Evolutionary conservation across 2,797 vertebrate species (phyloP).

Genomic region (Xyrichtys novacula): DNA sequence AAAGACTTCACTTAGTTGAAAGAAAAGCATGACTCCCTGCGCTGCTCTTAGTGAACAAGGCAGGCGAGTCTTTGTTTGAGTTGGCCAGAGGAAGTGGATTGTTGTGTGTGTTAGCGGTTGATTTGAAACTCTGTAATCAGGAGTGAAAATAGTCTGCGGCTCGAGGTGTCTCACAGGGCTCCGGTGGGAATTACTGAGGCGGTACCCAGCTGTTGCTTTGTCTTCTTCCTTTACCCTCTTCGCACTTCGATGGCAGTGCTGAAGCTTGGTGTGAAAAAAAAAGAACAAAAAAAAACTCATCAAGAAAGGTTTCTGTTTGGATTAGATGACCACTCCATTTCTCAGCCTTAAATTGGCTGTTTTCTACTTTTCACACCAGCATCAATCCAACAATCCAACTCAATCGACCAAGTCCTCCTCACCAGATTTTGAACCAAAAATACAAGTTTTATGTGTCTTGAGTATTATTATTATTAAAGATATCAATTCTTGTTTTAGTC

Average conservation of each 20-base stretch:
- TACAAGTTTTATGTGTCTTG: constrained; percentile 6
- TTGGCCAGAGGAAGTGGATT: constrained; percentile 76
- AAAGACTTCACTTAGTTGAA: constrained; percentile 59
- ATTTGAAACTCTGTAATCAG: constrained; percentile 85
- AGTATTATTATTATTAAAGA: constrained; percentile 20
- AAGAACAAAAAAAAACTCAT: constrained; percentile 63
- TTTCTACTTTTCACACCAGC: constrained; percentile 79
- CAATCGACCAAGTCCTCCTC: constrained; percentile 53
- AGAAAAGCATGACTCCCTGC: not conserved
- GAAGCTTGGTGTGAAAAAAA: constrained; percentile 69
- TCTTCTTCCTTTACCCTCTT: constrained; percentile 84
- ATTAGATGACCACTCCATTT: constrained; percentile 84
- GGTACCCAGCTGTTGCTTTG: constrained; percentile 88
- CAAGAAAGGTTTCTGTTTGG: constrained; percentile 83
- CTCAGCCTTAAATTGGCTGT: constrained; percentile 85
- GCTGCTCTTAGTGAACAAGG: constrained; percentile 62
- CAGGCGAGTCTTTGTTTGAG: constrained; percentile 69
- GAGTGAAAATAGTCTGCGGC: constrained; percentile 84
- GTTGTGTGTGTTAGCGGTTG: constrained; percentile 81
- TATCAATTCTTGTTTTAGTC: not conserved
- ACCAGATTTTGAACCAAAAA: constrained; percentile 32
- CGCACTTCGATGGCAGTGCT: constrained; percentile 81
- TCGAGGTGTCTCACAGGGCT: constrained; percentile 78
- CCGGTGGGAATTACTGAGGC: constrained; percentile 80
- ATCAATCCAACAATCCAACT: constrained; percentile 71